Evolutionary conservation across 2,888 invertebrate genomes (phyloP), one percentile per base, ranked within the genome.

Genomic region (Salpingus planirostris): DNA sequence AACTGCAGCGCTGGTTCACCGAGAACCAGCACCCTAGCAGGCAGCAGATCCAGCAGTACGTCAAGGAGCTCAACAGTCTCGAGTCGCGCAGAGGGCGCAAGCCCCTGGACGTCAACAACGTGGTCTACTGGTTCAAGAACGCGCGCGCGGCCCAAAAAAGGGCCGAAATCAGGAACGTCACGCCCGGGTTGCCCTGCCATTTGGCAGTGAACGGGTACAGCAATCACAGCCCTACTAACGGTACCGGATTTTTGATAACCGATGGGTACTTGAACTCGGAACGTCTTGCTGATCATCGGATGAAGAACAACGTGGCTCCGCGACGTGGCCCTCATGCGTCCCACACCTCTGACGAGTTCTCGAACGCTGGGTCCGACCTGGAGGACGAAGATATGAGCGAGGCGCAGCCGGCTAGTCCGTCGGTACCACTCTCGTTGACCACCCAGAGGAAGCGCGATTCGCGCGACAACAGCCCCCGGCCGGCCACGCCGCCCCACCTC

Each of bases 51-150:
- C 90, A 93, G 52, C 86, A 90, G 44, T 97, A 93, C 65, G 90
- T 97, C 33, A 81, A 87, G 50, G 92, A 93, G 58, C 68, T 98
- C 44, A 98, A 98, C 62, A 79, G 81, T 37, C 67, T 95, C 42
- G 92, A 93, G 56, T 95, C 93, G 29, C 75, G 96, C 23, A 75
- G 89, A 30, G 95, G 93, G 1, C 73, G 95, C 27, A 92, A 95
- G 57, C 93, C 93, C 0, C 69, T 96, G 30, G 95, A 96, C 64
- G 84, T 95, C 3, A 92, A 92, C 57, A 95, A 95, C 59, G 92
- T 95, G 10, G 92, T 93, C 10, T 91, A 91, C 56, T 91, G 91
- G 91, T 98, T 98, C 67, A 95, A 96, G 63, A 96, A 96, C 59
- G 95, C 96, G 0, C 74, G 97, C 29, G 96, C 96, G 1, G 93